phyloP scores from a whole-genome alignment of 2,888 invertebrate genomes.

The Tenthredo amoena region DNA sequence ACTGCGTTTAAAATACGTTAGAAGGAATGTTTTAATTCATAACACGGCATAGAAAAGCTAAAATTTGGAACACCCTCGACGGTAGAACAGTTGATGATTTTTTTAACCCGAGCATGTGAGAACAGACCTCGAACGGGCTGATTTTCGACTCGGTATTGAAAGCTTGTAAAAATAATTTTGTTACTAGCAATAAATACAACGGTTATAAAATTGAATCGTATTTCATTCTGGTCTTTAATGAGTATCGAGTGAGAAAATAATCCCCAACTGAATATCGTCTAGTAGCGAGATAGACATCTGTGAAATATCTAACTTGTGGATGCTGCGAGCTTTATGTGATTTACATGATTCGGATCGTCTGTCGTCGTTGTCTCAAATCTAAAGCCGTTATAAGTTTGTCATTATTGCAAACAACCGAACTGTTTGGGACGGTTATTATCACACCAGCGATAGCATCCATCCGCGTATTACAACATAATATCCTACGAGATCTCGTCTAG shows the following conservation, averaged over 20 bases:
- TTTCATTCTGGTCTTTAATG: not conserved
- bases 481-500: not conserved
- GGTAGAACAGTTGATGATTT: conserved; percentile 47
- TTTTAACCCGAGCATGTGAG: conserved; percentile 42
- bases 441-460: not conserved
- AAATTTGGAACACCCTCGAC: conserved; percentile 2
- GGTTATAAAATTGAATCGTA: not conserved
- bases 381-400: conserved; percentile 30
- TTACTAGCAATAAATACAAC: not conserved
- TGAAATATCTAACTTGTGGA: conserved; percentile 23
- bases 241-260: conserved; percentile 5
- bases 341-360: conserved; percentile 40
- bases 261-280: not conserved
- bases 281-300: not conserved
- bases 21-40: not conserved
- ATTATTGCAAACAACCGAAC: conserved; percentile 25
- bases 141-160: conserved; percentile 23
- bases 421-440: conserved; percentile 9
- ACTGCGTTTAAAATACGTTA: not conserved
- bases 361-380: conserved; percentile 14
- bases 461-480: not conserved
- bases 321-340: conserved; percentile 46
- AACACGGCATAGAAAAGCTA: not conserved
- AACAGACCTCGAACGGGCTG: conserved; percentile 45
- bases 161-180: conserved; percentile 36